Base-by-base conservation (phyloP, 2,888 invertebrate genomes). In the Scaptomyza tumidula region DNA sequence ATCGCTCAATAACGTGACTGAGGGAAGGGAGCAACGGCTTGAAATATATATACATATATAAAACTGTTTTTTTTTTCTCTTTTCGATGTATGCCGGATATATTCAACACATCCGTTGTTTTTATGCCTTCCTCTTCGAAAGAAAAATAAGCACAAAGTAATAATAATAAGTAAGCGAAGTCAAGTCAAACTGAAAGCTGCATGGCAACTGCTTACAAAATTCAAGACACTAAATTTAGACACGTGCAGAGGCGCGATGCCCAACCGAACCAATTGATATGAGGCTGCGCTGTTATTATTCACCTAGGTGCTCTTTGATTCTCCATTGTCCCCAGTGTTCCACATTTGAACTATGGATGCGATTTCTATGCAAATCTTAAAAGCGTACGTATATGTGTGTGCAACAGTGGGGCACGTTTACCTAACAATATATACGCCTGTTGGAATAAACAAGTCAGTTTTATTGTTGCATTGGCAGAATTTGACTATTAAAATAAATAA, bases 81-180 rank as follows among this genome's bases (percentile, higher is more conserved):
- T 56, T 39, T 61, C 43, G 57, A 56, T 76, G 80, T 76, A 80
- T 73, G 81, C 71, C 81, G 76, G 70, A 70, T 84, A 84, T 86
- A 76, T 71, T 80, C 73, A 86, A 79, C 84, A 84, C 68, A 84
- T 85, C 89, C 85, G 84, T 76, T 65, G 52, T 72, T 86, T 80
- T 86, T 84, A 85, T 85, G 89, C 78, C 88, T 85, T 85, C 88
- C 85, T 86, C 52, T 37, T 29, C 24, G 37, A 9, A 29, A 48
- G 31, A 6, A 50, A 27, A 6, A 75, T 72, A 78, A 77, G 65
- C 72, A 62, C 56, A 66, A 82, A 83, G 84, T 81, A 84, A 85
- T 80, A 84, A 87, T 85, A 81, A 72, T 71, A 70, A 72, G 53
- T 45, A 70, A 72, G 53, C 43, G 41, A 48, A 44, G 57, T 14